phyloP scores from a whole-genome alignment of 64 coral and sea anemone genomes.

The Montipora efflorescens region DNA sequence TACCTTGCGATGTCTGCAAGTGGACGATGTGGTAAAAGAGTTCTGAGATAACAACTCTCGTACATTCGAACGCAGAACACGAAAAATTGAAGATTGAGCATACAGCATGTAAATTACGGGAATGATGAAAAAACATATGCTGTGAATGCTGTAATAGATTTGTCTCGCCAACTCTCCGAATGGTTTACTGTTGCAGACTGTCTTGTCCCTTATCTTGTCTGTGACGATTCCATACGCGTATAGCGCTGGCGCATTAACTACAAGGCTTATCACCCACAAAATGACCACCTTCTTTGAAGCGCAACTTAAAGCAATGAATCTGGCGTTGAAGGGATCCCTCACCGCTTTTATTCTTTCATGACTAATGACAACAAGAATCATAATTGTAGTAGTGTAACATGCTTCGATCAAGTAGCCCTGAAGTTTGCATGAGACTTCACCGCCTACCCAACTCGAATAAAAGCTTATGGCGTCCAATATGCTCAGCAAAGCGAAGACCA shows the following conservation, averaged over 20 bases:
- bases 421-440: conserved; percentile 33
- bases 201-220: not conserved
- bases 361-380: conserved; percentile 36
- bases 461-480: conserved; percentile 7
- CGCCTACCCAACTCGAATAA: conserved; percentile 38
- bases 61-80: not conserved
- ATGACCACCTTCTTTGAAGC: not conserved
- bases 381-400: conserved; percentile 30
- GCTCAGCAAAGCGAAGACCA: conserved; percentile 30
- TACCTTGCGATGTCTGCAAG: conserved; percentile 11
- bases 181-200: not conserved
- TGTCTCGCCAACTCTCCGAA: conserved; percentile 49
- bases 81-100: conserved; percentile 31
- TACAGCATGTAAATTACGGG: conserved; percentile 21
- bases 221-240: not conserved
- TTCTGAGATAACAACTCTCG: not conserved
- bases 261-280: not conserved
- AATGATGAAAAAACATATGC: conserved; percentile 13
- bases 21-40: not conserved
- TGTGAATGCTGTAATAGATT: conserved; percentile 42
- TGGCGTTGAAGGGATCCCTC: not conserved
- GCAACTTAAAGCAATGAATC: not conserved
- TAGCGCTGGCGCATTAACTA: not conserved
- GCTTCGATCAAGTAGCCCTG: conserved; percentile 45
- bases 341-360: conserved; percentile 18